These are phyloP conservation scores for Nomia melanderi DNA, from an alignment of 1,140 invertebrate genomes.

Conservation along the genomic window DNA sequence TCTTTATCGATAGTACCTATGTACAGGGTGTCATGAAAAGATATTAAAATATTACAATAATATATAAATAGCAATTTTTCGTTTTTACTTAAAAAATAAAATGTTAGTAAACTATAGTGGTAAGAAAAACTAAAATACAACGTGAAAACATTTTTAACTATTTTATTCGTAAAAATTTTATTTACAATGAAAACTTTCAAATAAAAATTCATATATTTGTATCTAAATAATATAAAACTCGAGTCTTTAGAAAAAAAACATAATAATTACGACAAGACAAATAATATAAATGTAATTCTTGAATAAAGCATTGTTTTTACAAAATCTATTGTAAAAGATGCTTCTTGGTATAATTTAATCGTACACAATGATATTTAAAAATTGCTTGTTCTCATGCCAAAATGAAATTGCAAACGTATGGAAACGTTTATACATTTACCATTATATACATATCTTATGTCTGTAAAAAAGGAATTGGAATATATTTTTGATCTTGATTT, in stretches of 20 bases:
- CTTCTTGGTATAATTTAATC: background rate
- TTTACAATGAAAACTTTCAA: background rate
- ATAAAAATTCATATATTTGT: too few relatives aligned
- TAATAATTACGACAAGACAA: too few relatives aligned
- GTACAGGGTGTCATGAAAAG: background rate
- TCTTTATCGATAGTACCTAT: constrained; percentile 7
- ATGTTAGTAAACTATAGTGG: too few relatives aligned
- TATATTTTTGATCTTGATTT: background rate
- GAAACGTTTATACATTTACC: background rate
- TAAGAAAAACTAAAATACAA: background rate
- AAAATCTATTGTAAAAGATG: background rate
- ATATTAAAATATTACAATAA: background rate
- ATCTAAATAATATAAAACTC: too few relatives aligned
- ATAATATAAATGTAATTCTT: background rate
- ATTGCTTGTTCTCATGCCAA: background rate
- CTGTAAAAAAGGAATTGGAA: too few relatives aligned
- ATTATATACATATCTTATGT: too few relatives aligned
- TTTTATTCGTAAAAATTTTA: background rate
- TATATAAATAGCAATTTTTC: too few relatives aligned
- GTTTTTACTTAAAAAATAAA: too few relatives aligned
- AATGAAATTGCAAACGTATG: background rate
- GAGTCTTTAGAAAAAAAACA: too few relatives aligned
- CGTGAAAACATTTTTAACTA: too few relatives aligned
- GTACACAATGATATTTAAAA: background rate
- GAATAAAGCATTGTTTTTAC: background rate